Evolutionary conservation across 2,797 vertebrate genomes (phyloP).

Genomic region (Glyptemys insculpta): DNA sequence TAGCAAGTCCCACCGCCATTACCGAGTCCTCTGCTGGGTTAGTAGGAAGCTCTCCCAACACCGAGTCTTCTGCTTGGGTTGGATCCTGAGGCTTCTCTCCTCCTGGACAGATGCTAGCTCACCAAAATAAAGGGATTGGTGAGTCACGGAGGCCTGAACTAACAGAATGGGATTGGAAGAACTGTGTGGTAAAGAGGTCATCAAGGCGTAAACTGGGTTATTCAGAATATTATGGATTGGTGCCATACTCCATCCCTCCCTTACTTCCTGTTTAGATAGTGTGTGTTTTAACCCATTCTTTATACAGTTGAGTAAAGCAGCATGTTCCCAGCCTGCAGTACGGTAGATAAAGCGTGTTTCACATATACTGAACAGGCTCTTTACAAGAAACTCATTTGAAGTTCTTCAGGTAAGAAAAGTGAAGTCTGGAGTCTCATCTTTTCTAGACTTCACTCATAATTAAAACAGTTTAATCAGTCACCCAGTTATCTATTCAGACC

Average conservation of each 20-base stretch:
- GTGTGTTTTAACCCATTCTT: neutral
- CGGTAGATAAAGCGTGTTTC: neutral
- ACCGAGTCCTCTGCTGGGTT: neutral
- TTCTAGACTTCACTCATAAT: neutral
- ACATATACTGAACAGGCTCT: neutral
- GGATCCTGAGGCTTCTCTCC: neutral
- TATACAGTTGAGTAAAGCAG: neutral
- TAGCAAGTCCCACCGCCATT: neutral
- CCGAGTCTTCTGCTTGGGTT: neutral
- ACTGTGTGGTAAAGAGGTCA: no score
- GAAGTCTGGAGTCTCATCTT: neutral
- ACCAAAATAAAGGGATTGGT: neutral
- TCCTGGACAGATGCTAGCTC: neutral
- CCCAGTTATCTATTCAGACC: neutral
- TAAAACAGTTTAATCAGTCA: neutral
- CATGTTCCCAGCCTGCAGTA: neutral
- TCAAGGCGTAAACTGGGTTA: no score
- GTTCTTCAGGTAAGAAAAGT: neutral
- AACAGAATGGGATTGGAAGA: no score
- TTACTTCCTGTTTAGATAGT: no score
- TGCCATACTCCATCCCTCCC: no score
- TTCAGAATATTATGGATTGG: no score
- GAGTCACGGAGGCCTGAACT: no score
- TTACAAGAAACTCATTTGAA: neutral
- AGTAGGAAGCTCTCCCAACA: neutral